A percentile compares a stretch with the other conserved stretches of the same genome.
These are phyloP conservation scores for Sus scrofa DNA, from an alignment of 2,113 vertebrate genomes.

Conservation along the genomic window T2T-Sscrofa CM000829.6:32300001-32300500, in stretches of 20 bases:
- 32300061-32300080: background rate
- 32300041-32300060: background rate
- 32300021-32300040: conserved; percentile 3
- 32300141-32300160: background rate
- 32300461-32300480: background rate
- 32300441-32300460: background rate
- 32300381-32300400: background rate
- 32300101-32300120: background rate
- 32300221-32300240: background rate
- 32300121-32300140: background rate
- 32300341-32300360: background rate
- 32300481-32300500: conserved; percentile 13
- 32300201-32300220: background rate
- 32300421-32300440: background rate
- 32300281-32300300: background rate
- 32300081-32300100: background rate
- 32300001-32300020: background rate
- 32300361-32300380: background rate
- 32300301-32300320: background rate
- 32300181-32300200: background rate
- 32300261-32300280: background rate
- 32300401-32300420: background rate
- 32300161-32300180: background rate
- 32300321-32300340: accelerated
- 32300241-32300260: background rate